Evolutionary conservation across 2,797 vertebrate species (phyloP).

Genomic region (Neosilurus mollespiculum): DNA sequence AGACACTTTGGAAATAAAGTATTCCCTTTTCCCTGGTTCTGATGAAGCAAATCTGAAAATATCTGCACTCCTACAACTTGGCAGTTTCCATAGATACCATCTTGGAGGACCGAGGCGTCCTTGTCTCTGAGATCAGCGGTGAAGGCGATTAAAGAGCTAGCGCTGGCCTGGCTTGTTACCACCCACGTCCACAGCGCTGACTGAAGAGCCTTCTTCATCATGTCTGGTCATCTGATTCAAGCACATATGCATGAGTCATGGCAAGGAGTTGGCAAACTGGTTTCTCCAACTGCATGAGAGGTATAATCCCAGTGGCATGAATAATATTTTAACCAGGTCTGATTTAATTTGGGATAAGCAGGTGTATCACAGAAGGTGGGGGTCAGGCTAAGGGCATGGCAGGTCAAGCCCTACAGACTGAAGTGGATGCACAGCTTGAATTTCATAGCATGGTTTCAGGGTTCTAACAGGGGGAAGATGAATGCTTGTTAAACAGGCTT

Average conservation of each 20-base stretch:
- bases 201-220: background rate
- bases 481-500: background rate
- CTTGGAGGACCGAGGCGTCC: conserved; percentile 32
- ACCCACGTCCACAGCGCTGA: conserved; percentile 21
- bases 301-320: background rate
- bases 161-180: conserved; percentile 28
- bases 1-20: background rate
- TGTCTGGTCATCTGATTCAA: conserved; percentile 22
- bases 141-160: conserved; percentile 38
- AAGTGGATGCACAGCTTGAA: background rate
- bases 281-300: background rate
- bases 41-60: conserved; percentile 47
- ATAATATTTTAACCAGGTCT: background rate
- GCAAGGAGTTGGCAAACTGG: background rate
- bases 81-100: conserved; percentile 55
- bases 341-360: background rate
- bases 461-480: background rate
- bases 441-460: background rate
- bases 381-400: background rate
- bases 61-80: conserved; percentile 28
- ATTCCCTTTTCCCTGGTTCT: conserved; percentile 11
- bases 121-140: conserved; percentile 34
- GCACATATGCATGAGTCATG: background rate
- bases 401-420: background rate
- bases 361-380: background rate